These are phyloP conservation scores for Ciona savignyi DNA, from an alignment of 23 tunicate species.

Conservation along the genomic window DNA sequence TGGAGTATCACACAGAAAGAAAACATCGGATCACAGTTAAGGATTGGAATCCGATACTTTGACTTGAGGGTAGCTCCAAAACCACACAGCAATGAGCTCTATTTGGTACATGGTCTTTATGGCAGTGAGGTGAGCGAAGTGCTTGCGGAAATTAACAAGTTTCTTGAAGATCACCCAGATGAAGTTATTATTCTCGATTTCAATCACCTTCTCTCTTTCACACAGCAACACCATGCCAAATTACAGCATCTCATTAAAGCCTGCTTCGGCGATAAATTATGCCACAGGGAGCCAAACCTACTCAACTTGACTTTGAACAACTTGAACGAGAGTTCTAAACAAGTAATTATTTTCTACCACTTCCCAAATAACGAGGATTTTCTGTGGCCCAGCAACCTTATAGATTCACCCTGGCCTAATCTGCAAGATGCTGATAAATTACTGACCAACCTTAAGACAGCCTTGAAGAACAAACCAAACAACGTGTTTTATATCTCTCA, in stretches of 20 bases:
- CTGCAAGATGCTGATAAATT: not conserved
- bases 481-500: slow-evolving; percentile 7
- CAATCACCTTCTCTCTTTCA: slow-evolving; percentile 3
- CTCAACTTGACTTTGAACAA: not conserved
- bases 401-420: slow-evolving; percentile 10
- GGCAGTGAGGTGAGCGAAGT: not conserved
- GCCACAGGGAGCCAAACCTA: not conserved
- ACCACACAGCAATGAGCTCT: not conserved
- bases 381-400: slow-evolving; percentile 3
- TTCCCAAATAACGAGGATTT: not conserved
- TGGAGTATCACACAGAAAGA: slow-evolving; percentile 14
- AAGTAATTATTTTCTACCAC: slow-evolving; percentile 7
- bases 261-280: not conserved
- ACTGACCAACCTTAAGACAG: not conserved
- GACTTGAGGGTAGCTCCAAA: slow-evolving; percentile 8
- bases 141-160: not conserved
- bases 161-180: not conserved
- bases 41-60: slow-evolving; percentile 15
- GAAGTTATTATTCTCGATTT: slow-evolving; percentile 16
- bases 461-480: not conserved
- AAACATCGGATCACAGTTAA: not conserved
- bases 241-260: not conserved
- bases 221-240: not conserved
- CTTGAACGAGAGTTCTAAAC: not conserved
- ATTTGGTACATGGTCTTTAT: slow-evolving; percentile 8